Evolutionary conservation across 2,888 invertebrate species (phyloP).

Genomic region (Abrostola triplasia): DNA sequence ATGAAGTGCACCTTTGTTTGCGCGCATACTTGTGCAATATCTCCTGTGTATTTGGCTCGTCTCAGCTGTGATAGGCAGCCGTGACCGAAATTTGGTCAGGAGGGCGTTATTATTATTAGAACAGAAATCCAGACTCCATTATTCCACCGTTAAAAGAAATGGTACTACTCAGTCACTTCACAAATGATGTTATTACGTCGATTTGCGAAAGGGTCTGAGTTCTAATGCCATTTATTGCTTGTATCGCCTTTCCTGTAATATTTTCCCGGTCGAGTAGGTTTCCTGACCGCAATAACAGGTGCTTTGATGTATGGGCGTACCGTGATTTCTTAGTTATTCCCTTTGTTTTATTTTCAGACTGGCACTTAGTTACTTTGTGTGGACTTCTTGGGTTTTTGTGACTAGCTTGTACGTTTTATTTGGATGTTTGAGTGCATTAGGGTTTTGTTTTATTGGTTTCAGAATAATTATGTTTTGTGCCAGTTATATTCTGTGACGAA

Average conservation of each 20-base stretch:
- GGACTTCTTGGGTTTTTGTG: no score
- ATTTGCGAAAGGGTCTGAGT: not conserved
- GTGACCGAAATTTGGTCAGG: no score
- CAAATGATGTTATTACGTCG: slow-evolving; percentile 22
- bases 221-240: slow-evolving; percentile 25
- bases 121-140: not conserved
- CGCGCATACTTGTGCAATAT: no score
- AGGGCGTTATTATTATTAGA: not conserved
- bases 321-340: slow-evolving; percentile 5
- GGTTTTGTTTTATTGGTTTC: no score
- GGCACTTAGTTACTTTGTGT: no score
- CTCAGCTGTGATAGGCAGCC: no score
- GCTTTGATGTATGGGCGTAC: slow-evolving; percentile 15
- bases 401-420: no score
- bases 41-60: no score
- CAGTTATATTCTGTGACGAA: no score
- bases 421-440: no score
- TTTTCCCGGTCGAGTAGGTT: slow-evolving; percentile 10
- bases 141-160: not conserved
- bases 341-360: not conserved
- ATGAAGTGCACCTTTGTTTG: no score
- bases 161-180: not conserved
- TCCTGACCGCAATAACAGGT: slow-evolving; percentile 18
- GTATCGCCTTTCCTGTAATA: slow-evolving; percentile 26
- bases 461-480: no score